Conservation (phyloP, 2,113 vertebrate species). For the Ctenodactylus gundi region DNA sequence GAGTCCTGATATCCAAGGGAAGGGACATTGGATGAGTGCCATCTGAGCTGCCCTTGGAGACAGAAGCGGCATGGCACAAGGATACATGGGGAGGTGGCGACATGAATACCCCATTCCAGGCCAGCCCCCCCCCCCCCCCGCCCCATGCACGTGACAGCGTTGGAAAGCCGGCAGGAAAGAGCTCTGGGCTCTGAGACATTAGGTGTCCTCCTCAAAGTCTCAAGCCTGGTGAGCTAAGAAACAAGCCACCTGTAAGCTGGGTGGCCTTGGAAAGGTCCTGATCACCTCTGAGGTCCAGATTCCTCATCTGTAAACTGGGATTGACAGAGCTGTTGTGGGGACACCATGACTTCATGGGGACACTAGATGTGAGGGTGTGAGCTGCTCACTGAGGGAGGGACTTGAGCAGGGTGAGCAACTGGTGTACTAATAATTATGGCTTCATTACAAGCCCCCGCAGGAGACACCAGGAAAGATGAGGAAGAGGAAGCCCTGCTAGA, state of each 20-base stretch:
- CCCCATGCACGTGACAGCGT: accelerated
- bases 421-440: neutral
- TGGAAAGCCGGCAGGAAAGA: neutral
- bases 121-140: no score
- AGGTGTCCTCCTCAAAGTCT: neutral
- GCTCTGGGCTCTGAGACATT: neutral
- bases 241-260: neutral
- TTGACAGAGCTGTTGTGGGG: neutral
- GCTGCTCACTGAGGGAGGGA: neutral
- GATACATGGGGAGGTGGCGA: no score
- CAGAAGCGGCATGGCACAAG: no score
- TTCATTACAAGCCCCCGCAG: neutral
- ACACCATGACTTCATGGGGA: neutral
- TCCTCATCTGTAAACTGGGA: neutral
- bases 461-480: neutral
- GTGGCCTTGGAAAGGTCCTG: neutral
- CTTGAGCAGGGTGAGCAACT: no score
- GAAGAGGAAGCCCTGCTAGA: neutral
- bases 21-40: neutral
- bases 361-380: neutral
- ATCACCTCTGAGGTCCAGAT: neutral
- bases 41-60: neutral
- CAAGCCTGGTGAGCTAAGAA: neutral
- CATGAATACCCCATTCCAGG: no score
- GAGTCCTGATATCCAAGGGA: neutral